Evolutionary conservation across 1,140 invertebrate species (phyloP).

Genomic region (Lasioglossum albipes): DNA sequence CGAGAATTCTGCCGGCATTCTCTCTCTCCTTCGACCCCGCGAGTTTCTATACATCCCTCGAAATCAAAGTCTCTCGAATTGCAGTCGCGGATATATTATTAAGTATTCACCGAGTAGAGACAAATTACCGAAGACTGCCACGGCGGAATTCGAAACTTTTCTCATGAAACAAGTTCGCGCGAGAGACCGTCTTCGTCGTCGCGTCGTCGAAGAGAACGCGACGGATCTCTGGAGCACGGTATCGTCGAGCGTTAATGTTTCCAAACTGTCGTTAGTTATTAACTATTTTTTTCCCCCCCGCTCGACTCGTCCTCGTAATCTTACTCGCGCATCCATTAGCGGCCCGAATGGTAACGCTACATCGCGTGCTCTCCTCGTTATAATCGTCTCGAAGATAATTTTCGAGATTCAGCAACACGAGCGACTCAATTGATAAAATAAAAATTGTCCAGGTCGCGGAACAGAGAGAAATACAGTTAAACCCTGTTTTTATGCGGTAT

Average conservation of each 20-base stretch:
- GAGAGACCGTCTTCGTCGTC: neutral
- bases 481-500: no score
- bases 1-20: constrained; percentile 4
- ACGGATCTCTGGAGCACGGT: neutral
- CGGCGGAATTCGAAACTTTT: constrained; percentile 42
- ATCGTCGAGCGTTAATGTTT: constrained; percentile 7
- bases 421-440: no score
- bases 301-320: neutral
- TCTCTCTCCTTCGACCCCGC: constrained; percentile 4
- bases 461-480: no score
- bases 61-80: constrained; percentile 43
- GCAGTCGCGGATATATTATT: constrained; percentile 39
- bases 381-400: no score
- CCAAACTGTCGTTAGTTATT: constrained; percentile 1
- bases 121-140: constrained; percentile 40
- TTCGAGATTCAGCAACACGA: no score
- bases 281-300: neutral
- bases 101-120: constrained; percentile 44
- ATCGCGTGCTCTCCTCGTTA: no score
- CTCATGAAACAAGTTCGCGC: constrained; percentile 42
- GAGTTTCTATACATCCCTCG: constrained; percentile 14
- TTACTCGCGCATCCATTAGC: neutral
- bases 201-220: no score
- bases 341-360: neutral
- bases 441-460: no score